phyloP scores from a whole-genome alignment of 2,888 invertebrate species.

The Sarcophaga caerulescens region DNA sequence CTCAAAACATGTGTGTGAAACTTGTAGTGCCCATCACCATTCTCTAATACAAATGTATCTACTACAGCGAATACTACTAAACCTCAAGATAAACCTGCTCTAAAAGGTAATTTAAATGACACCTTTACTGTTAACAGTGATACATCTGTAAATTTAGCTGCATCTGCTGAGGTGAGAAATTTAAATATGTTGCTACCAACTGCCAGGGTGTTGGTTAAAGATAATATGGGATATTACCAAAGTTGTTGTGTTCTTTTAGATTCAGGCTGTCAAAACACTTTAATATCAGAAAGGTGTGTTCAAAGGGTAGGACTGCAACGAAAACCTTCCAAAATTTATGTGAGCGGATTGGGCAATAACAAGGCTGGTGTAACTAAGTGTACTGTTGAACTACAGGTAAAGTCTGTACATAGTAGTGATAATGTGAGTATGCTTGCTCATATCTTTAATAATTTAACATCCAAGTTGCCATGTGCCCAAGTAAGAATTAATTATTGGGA shows the following conservation, averaged over 20 bases:
- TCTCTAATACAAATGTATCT: neutral
- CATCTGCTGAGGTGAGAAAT: constrained; percentile 6
- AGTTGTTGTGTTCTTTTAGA: constrained; percentile 28
- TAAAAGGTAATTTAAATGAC: constrained; percentile 20
- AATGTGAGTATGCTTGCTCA: constrained; percentile 6
- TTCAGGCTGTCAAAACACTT: constrained; percentile 45
- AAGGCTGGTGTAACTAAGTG: constrained; percentile 15
- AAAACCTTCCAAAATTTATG: constrained; percentile 31
- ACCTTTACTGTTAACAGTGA: neutral
- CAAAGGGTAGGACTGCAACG: neutral
- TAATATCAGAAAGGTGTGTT: constrained; percentile 28
- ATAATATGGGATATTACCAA: constrained; percentile 51
- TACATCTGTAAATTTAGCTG: constrained; percentile 5
- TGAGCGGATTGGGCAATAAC: constrained; percentile 4
- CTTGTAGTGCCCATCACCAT: constrained; percentile 35
- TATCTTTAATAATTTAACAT: constrained; percentile 27
- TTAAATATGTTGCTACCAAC: constrained; percentile 40
- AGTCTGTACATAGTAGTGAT: constrained; percentile 8
- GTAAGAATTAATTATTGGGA: constrained; percentile 33
- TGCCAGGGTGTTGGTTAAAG: constrained; percentile 28
- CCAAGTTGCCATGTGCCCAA: constrained; percentile 22
- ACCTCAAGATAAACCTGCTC: neutral
- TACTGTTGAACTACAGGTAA: constrained; percentile 4
- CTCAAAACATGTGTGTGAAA: constrained; percentile 26
- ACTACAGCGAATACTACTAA: neutral